Conservation (phyloP, 2,113 vertebrate genomes). For the Eulemur macaco region DNA sequence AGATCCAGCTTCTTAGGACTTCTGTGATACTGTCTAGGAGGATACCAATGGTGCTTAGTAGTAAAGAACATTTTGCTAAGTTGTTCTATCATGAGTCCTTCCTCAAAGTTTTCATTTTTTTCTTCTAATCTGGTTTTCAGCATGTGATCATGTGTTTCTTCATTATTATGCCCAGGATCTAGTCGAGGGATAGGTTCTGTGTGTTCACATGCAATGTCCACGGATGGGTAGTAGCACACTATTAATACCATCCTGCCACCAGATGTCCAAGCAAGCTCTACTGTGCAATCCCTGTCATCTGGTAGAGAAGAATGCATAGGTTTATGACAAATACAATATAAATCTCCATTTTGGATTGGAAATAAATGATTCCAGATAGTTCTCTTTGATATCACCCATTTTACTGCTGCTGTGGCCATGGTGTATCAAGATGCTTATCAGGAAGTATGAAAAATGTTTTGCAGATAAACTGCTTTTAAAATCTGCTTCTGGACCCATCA, state of each 20-base stretch:
- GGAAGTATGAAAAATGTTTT: no score
- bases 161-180: constrained; percentile 85
- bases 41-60: constrained; percentile 97
- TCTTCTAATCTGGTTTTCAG: constrained; percentile 90
- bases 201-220: neutral
- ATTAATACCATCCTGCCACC: no score
- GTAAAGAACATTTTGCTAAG: constrained; percentile 98
- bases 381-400: no score
- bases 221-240: neutral
- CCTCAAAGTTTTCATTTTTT: constrained; percentile 76
- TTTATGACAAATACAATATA: no score
- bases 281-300: neutral
- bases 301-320: no score
- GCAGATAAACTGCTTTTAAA: no score
- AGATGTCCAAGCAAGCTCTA: neutral
- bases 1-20: no score
- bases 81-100: constrained; percentile 90
- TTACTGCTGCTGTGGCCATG: no score
- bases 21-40: constrained; percentile 89
- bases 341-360: no score
- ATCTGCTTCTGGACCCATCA: no score
- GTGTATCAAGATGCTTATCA: no score
- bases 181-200: constrained; percentile 84
- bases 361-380: no score
- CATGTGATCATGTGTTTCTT: constrained; percentile 93